These are phyloP conservation scores for Sebastes diploproa DNA, from an alignment of 2,797 vertebrate genomes.

Conservation along the genomic window DNA sequence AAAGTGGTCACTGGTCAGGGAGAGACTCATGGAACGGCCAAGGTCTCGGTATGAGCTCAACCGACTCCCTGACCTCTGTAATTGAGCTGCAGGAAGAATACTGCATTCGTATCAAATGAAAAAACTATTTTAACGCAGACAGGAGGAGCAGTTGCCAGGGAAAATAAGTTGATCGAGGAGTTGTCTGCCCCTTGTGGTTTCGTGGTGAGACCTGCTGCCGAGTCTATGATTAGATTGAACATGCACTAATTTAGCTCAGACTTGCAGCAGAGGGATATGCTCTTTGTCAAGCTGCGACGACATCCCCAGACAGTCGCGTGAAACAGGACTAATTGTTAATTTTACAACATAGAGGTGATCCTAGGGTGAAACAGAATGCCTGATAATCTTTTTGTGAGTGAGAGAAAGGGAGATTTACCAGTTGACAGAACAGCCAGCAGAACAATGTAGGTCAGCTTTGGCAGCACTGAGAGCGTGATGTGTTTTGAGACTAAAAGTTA, in stretches of 20 bases:
- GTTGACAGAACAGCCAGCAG: conserved; percentile 24
- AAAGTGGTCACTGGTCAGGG: conserved; percentile 73
- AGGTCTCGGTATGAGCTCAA: conserved; percentile 65
- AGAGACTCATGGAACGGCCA: conserved; percentile 54
- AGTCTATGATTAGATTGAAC: conserved; percentile 79
- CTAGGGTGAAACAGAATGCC: neutral
- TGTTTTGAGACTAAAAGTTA: conserved; percentile 30
- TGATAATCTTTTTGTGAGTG: neutral
- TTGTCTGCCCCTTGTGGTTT: conserved; percentile 75
- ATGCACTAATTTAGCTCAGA: conserved; percentile 73
- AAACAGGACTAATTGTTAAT: conserved; percentile 41
- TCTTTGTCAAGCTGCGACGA: conserved; percentile 44
- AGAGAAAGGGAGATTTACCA: conserved; percentile 31
- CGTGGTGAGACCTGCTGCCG: conserved; percentile 71
- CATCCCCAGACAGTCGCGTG: conserved; percentile 44
- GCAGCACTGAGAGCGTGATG: conserved; percentile 1
- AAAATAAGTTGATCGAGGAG: conserved; percentile 79
- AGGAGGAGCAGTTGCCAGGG: conserved; percentile 77
- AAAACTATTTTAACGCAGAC: conserved; percentile 81
- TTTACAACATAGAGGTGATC: conserved; percentile 40
- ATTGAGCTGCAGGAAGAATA: conserved; percentile 79
- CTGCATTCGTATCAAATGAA: conserved; percentile 79
- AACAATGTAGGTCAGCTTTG: conserved; percentile 21
- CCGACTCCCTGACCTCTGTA: conserved; percentile 77
- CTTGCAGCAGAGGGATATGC: conserved; percentile 49